These are phyloP conservation scores for Drosophila anceps DNA, from an alignment of 2,888 invertebrate genomes.

Conservation along the genomic window DNA sequence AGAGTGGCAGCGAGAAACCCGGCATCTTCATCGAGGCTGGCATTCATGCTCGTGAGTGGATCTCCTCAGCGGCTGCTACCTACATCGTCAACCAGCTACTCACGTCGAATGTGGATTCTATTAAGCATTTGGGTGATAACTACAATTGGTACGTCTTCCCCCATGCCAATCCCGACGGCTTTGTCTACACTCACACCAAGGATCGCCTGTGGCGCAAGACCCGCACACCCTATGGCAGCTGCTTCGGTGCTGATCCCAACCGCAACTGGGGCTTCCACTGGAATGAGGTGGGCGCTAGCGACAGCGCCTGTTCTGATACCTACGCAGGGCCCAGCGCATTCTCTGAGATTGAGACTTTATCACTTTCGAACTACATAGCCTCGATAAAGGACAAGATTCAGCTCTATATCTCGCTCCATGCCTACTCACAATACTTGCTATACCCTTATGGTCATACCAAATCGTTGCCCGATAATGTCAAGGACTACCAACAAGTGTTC, in stretches of 20 bases:
- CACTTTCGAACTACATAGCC: constrained; percentile 87
- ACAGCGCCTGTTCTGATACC: constrained; percentile 84
- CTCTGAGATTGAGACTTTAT: constrained; percentile 87
- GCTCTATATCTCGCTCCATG: constrained; percentile 91
- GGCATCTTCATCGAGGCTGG: constrained; percentile 88
- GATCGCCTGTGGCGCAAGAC: constrained; percentile 90
- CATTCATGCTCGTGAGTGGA: constrained; percentile 92
- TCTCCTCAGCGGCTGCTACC: constrained; percentile 88
- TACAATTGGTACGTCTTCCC: constrained; percentile 92
- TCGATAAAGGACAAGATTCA: constrained; percentile 86
- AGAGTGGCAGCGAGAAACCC: constrained; percentile 86
- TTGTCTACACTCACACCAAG: constrained; percentile 88
- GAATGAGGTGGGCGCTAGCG: constrained; percentile 87
- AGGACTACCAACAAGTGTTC: constrained; percentile 86
- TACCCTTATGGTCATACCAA: constrained; percentile 90
- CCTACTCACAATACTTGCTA: constrained; percentile 90
- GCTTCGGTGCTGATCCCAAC: constrained; percentile 88
- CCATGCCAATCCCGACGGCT: constrained; percentile 91
- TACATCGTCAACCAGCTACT: constrained; percentile 88
- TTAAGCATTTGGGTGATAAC: constrained; percentile 86
- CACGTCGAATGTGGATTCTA: constrained; percentile 86
- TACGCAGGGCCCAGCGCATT: constrained; percentile 87
- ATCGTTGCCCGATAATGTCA: constrained; percentile 86
- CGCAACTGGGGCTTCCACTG: constrained; percentile 89
- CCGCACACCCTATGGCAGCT: constrained; percentile 85